These are phyloP conservation scores for Corythucha ciliata DNA, from an alignment of 2,888 invertebrate species.

Conservation along the genomic window DNA sequence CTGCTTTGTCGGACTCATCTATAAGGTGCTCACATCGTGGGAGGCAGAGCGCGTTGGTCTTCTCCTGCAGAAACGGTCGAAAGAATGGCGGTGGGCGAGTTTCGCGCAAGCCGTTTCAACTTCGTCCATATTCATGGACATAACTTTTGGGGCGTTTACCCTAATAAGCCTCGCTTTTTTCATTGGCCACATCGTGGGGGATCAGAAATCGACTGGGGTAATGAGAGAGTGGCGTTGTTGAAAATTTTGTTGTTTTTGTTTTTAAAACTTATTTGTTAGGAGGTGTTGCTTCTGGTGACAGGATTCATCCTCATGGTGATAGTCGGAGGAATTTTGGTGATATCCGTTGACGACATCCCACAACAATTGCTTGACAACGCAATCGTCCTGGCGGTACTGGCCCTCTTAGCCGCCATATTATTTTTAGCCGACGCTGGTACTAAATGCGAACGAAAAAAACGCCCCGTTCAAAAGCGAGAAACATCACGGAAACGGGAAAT, in stretches of 20 bases:
- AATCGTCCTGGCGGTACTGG: slow-evolving; percentile 57
- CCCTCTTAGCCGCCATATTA: slow-evolving; percentile 55
- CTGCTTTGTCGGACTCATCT: slow-evolving; percentile 57
- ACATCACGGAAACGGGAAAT: slow-evolving; percentile 19
- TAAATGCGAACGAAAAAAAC: slow-evolving; percentile 24
- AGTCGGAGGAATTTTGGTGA: slow-evolving; percentile 58
- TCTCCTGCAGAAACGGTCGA: slow-evolving; percentile 58
- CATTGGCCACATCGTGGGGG: slow-evolving; percentile 54
- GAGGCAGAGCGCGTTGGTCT: slow-evolving; percentile 59
- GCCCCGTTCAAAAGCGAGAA: slow-evolving; percentile 14
- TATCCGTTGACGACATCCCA: slow-evolving; percentile 62
- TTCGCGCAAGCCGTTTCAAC: slow-evolving; percentile 64
- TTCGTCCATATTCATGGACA: slow-evolving; percentile 57
- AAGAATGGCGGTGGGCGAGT: slow-evolving; percentile 64
- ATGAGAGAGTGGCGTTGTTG: background rate
- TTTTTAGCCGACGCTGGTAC: slow-evolving; percentile 54
- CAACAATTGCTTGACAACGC: slow-evolving; percentile 59
- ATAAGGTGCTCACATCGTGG: slow-evolving; percentile 61
- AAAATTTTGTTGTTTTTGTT: background rate
- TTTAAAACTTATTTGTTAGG: slow-evolving; percentile 42
- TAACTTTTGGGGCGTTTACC: slow-evolving; percentile 59
- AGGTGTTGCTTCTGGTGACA: slow-evolving; percentile 58
- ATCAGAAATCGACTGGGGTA: slow-evolving; percentile 46
- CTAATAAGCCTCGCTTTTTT: slow-evolving; percentile 60
- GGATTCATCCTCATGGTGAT: slow-evolving; percentile 60